A percentile compares a stretch with the other conserved stretches of the same genome.
phyloP scores from a whole-genome alignment of 2,797 vertebrate species.

The Smutsia temminckii region DNA sequence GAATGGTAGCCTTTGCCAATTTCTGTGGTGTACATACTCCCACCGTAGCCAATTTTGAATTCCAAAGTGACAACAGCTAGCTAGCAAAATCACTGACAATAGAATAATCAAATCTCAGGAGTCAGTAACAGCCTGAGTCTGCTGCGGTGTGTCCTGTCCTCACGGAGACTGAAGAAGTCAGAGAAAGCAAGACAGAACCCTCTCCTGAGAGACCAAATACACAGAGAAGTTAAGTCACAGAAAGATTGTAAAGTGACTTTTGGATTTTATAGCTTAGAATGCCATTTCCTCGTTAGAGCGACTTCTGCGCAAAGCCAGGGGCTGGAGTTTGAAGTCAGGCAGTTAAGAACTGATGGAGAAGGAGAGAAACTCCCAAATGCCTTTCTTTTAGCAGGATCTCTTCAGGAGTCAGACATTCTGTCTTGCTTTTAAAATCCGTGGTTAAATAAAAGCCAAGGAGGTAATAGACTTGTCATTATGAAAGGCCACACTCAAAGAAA shows the following conservation, averaged over 20 bases:
- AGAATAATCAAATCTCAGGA: neutral
- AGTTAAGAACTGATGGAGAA: neutral
- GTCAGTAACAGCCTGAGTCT: too few relatives aligned
- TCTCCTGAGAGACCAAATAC: neutral
- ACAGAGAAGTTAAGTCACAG: neutral
- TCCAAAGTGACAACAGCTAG: neutral
- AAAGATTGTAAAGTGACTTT: neutral
- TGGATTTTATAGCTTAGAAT: neutral
- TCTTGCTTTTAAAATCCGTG: neutral
- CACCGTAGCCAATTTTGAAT: neutral
- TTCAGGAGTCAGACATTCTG: neutral
- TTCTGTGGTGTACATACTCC: neutral
- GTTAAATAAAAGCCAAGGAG: neutral
- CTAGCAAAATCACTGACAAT: neutral
- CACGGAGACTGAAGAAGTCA: neutral
- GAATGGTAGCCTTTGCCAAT: neutral
- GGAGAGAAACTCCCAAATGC: neutral
- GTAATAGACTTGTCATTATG: neutral
- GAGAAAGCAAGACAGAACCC: neutral
- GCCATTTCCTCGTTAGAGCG: neutral
- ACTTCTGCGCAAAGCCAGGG: neutral
- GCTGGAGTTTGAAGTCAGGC: neutral
- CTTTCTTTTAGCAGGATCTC: neutral
- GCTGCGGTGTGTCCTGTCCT: rapidly evolving
- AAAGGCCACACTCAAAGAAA: neutral